Evolutionary conservation across 2,797 vertebrate species (phyloP), one percentile per base, ranked within the genome.

Genomic region (Phylloscopus collybita): DNA sequence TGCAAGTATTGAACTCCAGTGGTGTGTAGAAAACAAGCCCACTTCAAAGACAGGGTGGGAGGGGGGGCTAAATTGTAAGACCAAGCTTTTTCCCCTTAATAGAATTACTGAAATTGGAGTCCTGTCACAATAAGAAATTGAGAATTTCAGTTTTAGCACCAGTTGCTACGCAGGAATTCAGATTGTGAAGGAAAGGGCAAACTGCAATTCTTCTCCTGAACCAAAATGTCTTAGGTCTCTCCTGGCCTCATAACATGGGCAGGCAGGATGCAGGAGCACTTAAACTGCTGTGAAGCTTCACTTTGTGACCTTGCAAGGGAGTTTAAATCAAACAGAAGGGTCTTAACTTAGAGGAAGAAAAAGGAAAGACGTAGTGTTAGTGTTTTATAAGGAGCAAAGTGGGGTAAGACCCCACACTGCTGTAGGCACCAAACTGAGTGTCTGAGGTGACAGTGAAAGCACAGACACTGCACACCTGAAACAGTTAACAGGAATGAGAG

Each of bases 31-130:
- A 74, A 90, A 75, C 23, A 56, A 80, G 40, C 20, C 30, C 36
- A 25, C 17, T 44, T n/a, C 66, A 72, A 86, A 75, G 47, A 60
- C 9, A 61, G 23, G 6, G 10, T 50, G 54, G 50, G 42, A 91
- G 7, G 3, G 27, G 42, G 8, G 0, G 0, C 29, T 65, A 61
- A 90, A 53, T 16, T 15, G 14, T 32, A 62, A 56, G 44, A 56
- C 6, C 19, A 59, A 34, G 21, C 1, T 72, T 86, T 66, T 69
- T 56, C 9, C 29, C 40, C 23, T 42, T 40, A 51, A 23, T 5
- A 80, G 17, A 49, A 9, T 80, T 73, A 23, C 32, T 54, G 44
- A 78, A 88, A 51, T 49, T 36, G 76, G 57, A 88, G 25, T 40
- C 18, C 49, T 7, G 6, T 51, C 40, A 49, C 42, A 62, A 62